These are phyloP conservation scores for Lamproptera curius DNA, from an alignment of 2,888 invertebrate species.

Conservation along the genomic window DNA sequence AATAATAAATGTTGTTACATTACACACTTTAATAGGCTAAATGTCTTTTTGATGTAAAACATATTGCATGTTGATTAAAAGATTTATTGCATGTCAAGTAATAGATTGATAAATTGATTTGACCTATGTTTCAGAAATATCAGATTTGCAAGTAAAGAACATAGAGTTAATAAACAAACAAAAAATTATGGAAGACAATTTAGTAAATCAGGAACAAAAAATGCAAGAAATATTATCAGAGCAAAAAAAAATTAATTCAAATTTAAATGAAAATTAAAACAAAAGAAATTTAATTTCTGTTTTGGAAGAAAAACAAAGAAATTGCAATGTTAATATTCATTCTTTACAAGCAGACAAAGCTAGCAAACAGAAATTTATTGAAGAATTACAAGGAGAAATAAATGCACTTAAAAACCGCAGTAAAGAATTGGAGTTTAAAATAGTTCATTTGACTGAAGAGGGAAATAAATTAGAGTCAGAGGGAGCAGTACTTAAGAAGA, in stretches of 20 bases:
- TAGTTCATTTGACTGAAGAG: neutral
- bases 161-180: constrained; percentile 6
- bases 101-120: neutral
- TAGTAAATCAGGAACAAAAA: constrained; percentile 2
- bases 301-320: constrained; percentile 5
- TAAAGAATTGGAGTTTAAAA: constrained; percentile 2
- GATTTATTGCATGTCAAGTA: too few relatives aligned
- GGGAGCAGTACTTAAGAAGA: neutral
- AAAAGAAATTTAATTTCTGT: neutral
- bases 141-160: constrained; percentile 2
- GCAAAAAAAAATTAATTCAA: neutral
- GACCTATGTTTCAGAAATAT: constrained; percentile 7
- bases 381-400: constrained; percentile 7
- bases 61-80: too few relatives aligned
- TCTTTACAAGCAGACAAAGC: constrained; percentile 5
- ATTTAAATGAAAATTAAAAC: constrained; percentile 1
- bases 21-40: too few relatives aligned
- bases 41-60: too few relatives aligned
- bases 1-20: too few relatives aligned
- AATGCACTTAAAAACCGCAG: neutral
- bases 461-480: constrained; percentile 4
- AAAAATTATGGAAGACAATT: constrained; percentile 2
- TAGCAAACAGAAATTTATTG: neutral
- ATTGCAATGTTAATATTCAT: neutral
- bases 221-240: constrained; percentile 7